Conservation (phyloP, 2,113 vertebrate species). For the Leiothrix lutea region DNA sequence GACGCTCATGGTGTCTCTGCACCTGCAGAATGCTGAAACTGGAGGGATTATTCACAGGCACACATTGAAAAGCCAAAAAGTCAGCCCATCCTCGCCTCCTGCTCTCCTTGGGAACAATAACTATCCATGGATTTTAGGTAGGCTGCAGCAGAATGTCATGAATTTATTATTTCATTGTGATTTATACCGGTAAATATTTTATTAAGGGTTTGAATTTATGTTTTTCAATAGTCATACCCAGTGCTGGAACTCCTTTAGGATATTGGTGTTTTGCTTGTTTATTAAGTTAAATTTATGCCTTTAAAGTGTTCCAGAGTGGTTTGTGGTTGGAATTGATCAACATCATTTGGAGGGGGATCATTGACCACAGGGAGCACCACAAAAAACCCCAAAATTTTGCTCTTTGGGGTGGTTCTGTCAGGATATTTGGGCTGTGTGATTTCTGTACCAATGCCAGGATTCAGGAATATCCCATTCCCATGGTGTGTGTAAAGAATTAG, state of each 20-base stretch:
- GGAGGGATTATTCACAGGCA: not conserved
- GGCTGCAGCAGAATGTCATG: not conserved
- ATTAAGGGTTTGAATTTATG: not conserved
- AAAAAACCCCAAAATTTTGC: not conserved
- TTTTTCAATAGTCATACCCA: not conserved
- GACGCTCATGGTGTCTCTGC: not conserved
- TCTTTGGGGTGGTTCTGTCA: not conserved
- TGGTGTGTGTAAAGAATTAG: not conserved
- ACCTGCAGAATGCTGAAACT: not conserved
- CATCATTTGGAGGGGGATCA: fast-evolving
- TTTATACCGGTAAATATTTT: not conserved
- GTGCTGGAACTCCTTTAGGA: not conserved
- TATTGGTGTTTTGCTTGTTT: not conserved
- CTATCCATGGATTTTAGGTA: fast-evolving
- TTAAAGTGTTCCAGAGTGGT: not conserved
- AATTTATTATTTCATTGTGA: not conserved
- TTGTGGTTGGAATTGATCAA: not conserved
- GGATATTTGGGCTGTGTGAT: not conserved
- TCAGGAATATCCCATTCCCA: not conserved
- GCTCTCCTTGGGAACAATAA: not conserved
- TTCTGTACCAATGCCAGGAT: not conserved
- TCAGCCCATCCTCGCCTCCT: not conserved
- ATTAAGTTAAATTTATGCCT: not conserved
- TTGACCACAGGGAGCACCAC: not conserved
- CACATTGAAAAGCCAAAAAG: not conserved